These are phyloP conservation scores for Trichoplusia ni DNA, from an alignment of 1,140 invertebrate genomes.

Conservation along the genomic window DNA sequence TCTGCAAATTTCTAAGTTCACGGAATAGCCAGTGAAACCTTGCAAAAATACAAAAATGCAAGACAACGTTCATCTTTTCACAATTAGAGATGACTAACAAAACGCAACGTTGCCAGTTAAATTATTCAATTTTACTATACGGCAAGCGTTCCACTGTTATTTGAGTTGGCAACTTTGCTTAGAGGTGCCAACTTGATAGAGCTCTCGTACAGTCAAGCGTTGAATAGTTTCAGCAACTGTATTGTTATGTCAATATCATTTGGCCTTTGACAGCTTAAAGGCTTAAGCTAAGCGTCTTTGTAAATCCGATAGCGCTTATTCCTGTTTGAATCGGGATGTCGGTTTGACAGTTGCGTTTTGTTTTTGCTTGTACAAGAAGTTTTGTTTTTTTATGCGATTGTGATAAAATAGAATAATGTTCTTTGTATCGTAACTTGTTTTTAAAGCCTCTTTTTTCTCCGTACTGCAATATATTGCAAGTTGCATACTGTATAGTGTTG, in stretches of 20 bases:
- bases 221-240: conserved; percentile 18
- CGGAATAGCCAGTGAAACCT: too few species aligned
- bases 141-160: conserved; percentile 4
- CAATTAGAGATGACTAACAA: background rate
- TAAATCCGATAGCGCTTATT: conserved; percentile 7
- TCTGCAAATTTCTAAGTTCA: too few species aligned
- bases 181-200: background rate
- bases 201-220: conserved; percentile 4
- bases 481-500: too few species aligned
- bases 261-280: background rate
- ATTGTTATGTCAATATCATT: conserved; percentile 13
- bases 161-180: conserved; percentile 18
- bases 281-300: conserved; percentile 9
- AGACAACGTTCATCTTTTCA: background rate
- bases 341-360: background rate
- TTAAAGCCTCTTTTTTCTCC: too few species aligned
- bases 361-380: background rate
- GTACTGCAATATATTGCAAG: too few species aligned
- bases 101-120: background rate
- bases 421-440: too few species aligned
- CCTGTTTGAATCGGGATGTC: background rate
- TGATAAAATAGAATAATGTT: too few species aligned
- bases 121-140: conserved; percentile 22
- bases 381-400: background rate
- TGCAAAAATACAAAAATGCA: background rate